Base-by-base conservation (phyloP, 2,113 vertebrate genomes). In the Epinephelus lanceolatus region DNA sequence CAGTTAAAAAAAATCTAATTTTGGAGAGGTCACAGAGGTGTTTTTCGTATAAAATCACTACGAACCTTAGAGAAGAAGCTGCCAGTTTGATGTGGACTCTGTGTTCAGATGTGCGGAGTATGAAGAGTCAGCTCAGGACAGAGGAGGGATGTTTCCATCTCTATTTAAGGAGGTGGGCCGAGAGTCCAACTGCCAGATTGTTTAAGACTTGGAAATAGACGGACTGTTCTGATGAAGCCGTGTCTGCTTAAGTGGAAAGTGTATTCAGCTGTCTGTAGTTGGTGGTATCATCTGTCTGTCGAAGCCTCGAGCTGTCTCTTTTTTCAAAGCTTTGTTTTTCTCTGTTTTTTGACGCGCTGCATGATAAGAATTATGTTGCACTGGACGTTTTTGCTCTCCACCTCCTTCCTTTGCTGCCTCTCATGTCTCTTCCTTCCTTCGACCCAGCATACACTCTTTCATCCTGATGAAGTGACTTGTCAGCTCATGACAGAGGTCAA, bases 81-180 rank as follows among this genome's bases (percentile, higher is more conserved):
- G 60, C 55, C 55, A 27, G 49, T 6, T 30, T 30, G 27, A 73
- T 78, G 71, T 70, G 57, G 30, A 21, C 23, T 61, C 21, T 65
- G 53, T 57, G 5, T 78, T 76, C 27, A 72, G 45, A 79, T 1
- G 9, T 74, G 74, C 51, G 17, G 49, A 72, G 42, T 10, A 7
- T 9, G 5, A n/a, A 27, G 85, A 73, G 85, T 83, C 86, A 61
- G 37, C 56, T 68, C 13, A 78, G 85, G 81, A 76, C 78, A 76
- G 61, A 30, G 33, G 49, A 86, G 45, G 27, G 83, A 82, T 80
- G 81, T 89, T 90, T 88, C 81, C 81, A 78, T 84, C 70, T 84
- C 77, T 86, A 74, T 89, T 86, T 87, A 84, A 91, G 87, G 86
- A 71, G 79, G 56, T 80, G 76, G 33, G 52, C 56, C 21, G 77